Evolutionary conservation across 2,888 invertebrate genomes (phyloP).

Genomic region (Megastigmus dorsalis): DNA sequence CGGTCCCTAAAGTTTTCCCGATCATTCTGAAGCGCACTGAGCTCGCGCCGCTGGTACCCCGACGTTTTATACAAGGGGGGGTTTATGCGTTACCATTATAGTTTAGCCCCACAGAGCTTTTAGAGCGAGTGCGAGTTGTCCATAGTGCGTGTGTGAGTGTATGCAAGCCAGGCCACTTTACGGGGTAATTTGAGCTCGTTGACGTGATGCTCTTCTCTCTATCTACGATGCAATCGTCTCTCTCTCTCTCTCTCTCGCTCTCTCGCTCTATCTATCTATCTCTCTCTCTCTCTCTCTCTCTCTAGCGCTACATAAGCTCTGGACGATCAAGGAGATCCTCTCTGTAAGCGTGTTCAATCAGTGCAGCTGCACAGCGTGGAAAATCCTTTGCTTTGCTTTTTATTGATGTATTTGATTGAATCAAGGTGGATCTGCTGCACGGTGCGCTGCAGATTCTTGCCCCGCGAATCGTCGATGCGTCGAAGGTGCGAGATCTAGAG

Average conservation of each 20-base stretch:
- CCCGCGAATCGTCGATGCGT: not conserved
- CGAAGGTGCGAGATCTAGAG: conserved; percentile 17
- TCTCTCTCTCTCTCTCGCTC: no score
- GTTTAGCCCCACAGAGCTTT: no score
- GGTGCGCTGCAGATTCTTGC: not conserved
- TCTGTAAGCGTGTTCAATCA: not conserved
- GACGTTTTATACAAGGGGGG: conserved; percentile 24
- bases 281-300: no score
- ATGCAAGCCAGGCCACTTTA: conserved; percentile 5
- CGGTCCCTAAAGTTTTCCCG: not conserved
- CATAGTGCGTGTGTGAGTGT: not conserved
- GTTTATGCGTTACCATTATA: no score
- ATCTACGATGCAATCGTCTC: no score
- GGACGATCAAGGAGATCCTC: conserved; percentile 23
- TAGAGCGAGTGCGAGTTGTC: not conserved
- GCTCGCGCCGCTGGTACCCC: not conserved
- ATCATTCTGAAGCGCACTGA: conserved; percentile 35
- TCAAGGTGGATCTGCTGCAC: conserved; percentile 12
- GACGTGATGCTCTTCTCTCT: no score
- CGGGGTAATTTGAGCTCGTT: conserved; percentile 38
- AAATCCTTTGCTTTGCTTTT: conserved; percentile 3
- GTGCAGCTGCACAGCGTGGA: no score
- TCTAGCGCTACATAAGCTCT: no score
- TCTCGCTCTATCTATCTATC: no score
- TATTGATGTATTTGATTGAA: conserved; percentile 2